Percentiles rank a stretch among this genome's conserved stretches.
Conservation (phyloP, 2,113 vertebrate genomes). For the Marmota monax region DNA sequence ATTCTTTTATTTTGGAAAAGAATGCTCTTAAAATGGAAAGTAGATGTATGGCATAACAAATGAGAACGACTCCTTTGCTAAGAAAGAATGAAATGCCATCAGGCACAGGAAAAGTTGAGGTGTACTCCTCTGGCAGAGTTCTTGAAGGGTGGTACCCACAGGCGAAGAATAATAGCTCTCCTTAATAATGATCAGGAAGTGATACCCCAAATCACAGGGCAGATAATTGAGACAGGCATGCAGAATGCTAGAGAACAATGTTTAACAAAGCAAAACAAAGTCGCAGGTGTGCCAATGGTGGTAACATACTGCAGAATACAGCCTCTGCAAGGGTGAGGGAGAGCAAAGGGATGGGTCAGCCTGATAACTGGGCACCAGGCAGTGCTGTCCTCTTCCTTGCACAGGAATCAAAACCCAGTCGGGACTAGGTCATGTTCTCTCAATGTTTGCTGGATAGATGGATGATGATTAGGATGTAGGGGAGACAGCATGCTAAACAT, state of each 20-base stretch:
- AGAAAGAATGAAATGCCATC: not conserved
- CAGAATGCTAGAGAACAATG: not conserved
- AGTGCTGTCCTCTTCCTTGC: fast-evolving
- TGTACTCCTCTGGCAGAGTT: not conserved
- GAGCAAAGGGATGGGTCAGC: not conserved
- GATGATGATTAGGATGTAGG: too few relatives aligned
- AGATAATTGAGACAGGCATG: not conserved
- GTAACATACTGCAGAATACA: fast-evolving
- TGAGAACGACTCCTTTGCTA: not conserved
- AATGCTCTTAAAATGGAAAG: not conserved
- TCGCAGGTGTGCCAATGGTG: not conserved
- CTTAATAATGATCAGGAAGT: not conserved
- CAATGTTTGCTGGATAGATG: not conserved
- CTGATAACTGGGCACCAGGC: fast-evolving
- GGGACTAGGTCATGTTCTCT: not conserved
- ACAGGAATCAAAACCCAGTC: not conserved
- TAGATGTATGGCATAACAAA: not conserved
- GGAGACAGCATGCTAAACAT: not conserved
- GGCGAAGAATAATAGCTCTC: not conserved
- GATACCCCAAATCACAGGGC: not conserved
- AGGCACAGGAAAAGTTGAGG: not conserved
- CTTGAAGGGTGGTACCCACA: not conserved
- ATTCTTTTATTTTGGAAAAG: slow-evolving; percentile 55
- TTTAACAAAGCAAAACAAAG: not conserved
- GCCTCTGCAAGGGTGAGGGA: fast-evolving